Evolutionary conservation across 2,888 invertebrate genomes (phyloP), one percentile per base, ranked within the genome.

Genomic region (Drosophila imparisetae): DNA sequence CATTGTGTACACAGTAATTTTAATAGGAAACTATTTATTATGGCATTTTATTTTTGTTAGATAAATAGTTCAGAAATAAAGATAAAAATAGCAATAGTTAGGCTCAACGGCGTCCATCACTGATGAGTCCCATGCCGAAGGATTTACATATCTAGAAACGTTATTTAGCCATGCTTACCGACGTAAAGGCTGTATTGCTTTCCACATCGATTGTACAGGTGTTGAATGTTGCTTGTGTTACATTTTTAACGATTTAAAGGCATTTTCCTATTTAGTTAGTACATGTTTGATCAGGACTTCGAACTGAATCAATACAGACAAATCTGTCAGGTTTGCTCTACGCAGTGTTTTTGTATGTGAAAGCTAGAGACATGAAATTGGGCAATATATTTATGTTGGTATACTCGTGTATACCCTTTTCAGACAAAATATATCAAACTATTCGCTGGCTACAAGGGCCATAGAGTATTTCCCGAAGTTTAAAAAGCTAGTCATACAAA

Each of bases 21-120:
- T 38, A 64, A 70, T 76, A 64, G 64, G 54, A 29, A 42, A 30
- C 13, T 29, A 32, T n/a, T 50, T 49, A 24, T 48, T 29, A 40
- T 62, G 57, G 48, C 24, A 21, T 61, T 1, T 32, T 61, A 4
- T 18, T 42, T 1, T 21, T 6, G 32, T 6, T 42, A 30, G 24
- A 42, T 42, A 36, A 66, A 66, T 21, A 40, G 13, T 38, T 62
- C 18, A 40, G 42, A 27, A 63, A 38, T 66, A 8, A 45, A 15
- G n/a, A 24, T 66, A 13, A 10, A 29, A 13, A 45, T 27, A 13
- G 6, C 21, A 36, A 15, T 13, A 34, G 6, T 36, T 50, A 6
- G 7, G 15, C 24, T 64, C 40, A 50, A 13, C 38, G 3, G n/a
- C 38, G 36, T 48, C 27, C 45, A 10, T 32, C 13, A 4, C 11